Evolutionary conservation across 2,113 vertebrate species (phyloP), one percentile per base, ranked within the genome.

Genomic region (Epinephelus lanceolatus): DNA sequence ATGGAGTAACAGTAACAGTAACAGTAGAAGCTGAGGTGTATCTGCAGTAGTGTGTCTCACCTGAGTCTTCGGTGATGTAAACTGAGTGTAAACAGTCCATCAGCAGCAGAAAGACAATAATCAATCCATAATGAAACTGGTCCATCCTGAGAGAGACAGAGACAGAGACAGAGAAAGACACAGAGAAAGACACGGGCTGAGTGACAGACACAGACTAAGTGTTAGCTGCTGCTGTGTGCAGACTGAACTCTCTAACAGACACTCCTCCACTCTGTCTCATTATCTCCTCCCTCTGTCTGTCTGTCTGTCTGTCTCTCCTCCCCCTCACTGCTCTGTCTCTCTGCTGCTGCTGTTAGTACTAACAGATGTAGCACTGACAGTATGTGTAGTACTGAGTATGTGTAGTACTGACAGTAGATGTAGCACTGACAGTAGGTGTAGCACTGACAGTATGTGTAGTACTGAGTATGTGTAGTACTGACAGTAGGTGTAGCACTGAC

Each of bases 91-190:
- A 83, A 72, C 21, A 61, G 75, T 63, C 2, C 8, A 60, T 33
- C 67, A 49, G 71, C 67, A 90, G 76, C 76, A 92, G 51, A 75
- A 91, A 77, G 4, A 79, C 33, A 33, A 61, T 1, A 4, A 89
- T 63, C 56, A 89, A 85, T 87, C 91, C 87, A 83, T 21, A 59
- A 49, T 0, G 17, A 75, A 47, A 60, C 12, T 3, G 0, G 10
- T 92, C 84, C 92, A 93, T 93, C 45, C 73, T 91, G 87, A 76
- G 14, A 69, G 57, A 23, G 4, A 40, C 70, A 90, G 87, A 76
- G 14, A 69, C 65, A 23, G 4, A 40, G 25, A 19, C 4, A 0
- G 42, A 60, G 5, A 33, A 60, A 52, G 3, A 76, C 42, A 47
- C 6, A 30, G 56, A 60, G 7, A 33, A 17, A 71, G 27, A 61